Evolutionary conservation across 2,113 vertebrate species (phyloP), one percentile per base, ranked within the genome.

Genomic region (Cebidichthys violaceus): DNA sequence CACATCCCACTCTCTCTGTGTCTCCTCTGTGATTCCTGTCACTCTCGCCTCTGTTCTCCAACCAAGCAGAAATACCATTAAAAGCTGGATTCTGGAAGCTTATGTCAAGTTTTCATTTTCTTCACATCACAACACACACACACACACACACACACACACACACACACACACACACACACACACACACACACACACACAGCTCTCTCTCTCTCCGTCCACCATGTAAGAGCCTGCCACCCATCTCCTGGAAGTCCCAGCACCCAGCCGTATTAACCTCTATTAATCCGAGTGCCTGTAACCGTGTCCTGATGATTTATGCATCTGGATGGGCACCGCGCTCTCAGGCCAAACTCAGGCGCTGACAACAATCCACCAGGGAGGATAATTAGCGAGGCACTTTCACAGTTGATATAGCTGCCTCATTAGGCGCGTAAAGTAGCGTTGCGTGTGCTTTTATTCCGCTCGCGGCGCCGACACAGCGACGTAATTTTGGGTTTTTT

Each of bases 21-120:
- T 59, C 60, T 75, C 65, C 61, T 57, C 57, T 24, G 27, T 55
- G 59, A 62, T 59, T 69, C 78, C 79, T 70, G 80, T 89, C 87
- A 68, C 79, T 81, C 60, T 54, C 6, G 9, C 24, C 82, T 79
- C 77, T 69, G 43, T 77, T 68, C 27, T 72, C 82, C 84, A 84
- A 3, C 37, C 71, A 70, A 83, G 88, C 88, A 86, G 82, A 90
- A 92, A 90, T 70, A 66, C 72, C 55, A 87, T 89, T 87, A 89
- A 87, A 82, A 78, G 45, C 71, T 79, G 60, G 39, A 70, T 76
- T 83, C 77, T 88, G 55, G 61, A 79, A 75, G 86, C 73, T 90
- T 72, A 77, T 73, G 59, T 85, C 76, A 87, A 79, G 74, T 81
- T 77, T 78, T 89, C 82, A 75, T 86, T 71, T 87, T 76, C 75